Evolutionary conservation across 2,113 vertebrate genomes (phyloP), one percentile per base, ranked within the genome.

Genomic region (Spheniscus mendiculus): DNA sequence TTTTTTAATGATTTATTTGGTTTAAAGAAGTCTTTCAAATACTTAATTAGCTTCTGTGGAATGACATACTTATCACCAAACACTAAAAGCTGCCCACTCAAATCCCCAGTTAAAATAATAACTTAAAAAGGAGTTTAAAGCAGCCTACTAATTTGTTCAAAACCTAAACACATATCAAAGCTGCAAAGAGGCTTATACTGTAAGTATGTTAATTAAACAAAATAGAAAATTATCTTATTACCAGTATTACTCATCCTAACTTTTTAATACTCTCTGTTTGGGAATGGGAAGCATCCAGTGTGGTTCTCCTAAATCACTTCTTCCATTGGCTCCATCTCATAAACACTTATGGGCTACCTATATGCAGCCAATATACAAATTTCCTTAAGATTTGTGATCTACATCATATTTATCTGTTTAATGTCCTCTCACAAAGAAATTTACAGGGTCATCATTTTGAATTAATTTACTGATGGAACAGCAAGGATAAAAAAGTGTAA

Each of bases 51-150:
- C 32, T 89, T 79, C 40, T 90, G 47, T 36, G 80, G 40, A 93
- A 89, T 61, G 65, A 89, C 32, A 83, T 81, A 45, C 17, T 91
- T 95, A 83, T 71, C 84, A 77, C 69, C 82, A 97, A 83, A 86
- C 79, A 96, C 94, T 94, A 95, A 90, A 77, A 78, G 19, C 52
- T 89, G 53, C 58, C 29, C 44, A 84, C 85, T 80, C 32, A 97
- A 97, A 90, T 96, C 52, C 49, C n/a, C 56, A 45, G 78, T 90
- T 93, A 87, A 97, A 96, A 91, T 96, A 67, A 91, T 84, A 97
- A 93, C 26, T 87, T 87, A 15, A 74, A 95, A 96, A 32, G 69
- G 23, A 93, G 36, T 78, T 92, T 82, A 89, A 94, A 98, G 73
- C 34, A 86, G 29, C 42, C 38, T 94, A 42, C 38, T 93, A 92